Evolutionary conservation across 2,888 invertebrate species (phyloP).

Genomic region (Drosophila leonis): DNA sequence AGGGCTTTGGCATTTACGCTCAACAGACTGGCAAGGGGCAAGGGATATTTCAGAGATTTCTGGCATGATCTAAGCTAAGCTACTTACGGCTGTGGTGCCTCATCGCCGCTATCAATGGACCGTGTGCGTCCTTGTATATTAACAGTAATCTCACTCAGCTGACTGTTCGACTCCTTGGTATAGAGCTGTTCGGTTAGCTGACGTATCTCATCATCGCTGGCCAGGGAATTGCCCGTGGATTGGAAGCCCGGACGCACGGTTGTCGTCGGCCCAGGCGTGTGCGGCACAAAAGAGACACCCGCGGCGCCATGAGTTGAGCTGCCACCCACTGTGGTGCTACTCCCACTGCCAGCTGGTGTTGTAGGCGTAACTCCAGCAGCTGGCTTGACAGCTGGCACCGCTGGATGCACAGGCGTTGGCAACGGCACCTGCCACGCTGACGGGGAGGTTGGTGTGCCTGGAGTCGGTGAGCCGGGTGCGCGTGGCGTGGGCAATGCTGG

Average conservation of each 20-base stretch:
- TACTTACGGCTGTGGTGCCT: slow-evolving; percentile 92
- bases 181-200: slow-evolving; percentile 90
- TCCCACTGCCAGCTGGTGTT: slow-evolving; percentile 9
- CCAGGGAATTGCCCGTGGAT: slow-evolving; percentile 85
- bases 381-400: slow-evolving; percentile 39
- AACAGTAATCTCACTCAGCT: slow-evolving; percentile 89
- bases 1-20: slow-evolving; percentile 88
- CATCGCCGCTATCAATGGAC: slow-evolving; percentile 89
- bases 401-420: slow-evolving; percentile 63
- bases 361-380: slow-evolving; percentile 12
- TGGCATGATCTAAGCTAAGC: neutral
- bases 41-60: neutral
- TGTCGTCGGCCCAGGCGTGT: slow-evolving; percentile 53
- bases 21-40: slow-evolving; percentile 87
- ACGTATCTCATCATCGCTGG: slow-evolving; percentile 89
- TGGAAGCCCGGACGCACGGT: slow-evolving; percentile 79
- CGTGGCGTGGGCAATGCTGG: slow-evolving; percentile 78
- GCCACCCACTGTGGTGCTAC: neutral
- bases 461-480: slow-evolving; percentile 42
- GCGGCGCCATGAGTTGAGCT: slow-evolving; percentile 7
- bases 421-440: slow-evolving; percentile 70
- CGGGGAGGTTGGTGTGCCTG: slow-evolving; percentile 51
- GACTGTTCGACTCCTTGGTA: slow-evolving; percentile 91
- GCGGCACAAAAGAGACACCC: slow-evolving; percentile 77
- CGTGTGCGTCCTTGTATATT: slow-evolving; percentile 92